Evolutionary conservation across 2,113 vertebrate species (phyloP).

Genomic region (Nansenia antarctica): DNA sequence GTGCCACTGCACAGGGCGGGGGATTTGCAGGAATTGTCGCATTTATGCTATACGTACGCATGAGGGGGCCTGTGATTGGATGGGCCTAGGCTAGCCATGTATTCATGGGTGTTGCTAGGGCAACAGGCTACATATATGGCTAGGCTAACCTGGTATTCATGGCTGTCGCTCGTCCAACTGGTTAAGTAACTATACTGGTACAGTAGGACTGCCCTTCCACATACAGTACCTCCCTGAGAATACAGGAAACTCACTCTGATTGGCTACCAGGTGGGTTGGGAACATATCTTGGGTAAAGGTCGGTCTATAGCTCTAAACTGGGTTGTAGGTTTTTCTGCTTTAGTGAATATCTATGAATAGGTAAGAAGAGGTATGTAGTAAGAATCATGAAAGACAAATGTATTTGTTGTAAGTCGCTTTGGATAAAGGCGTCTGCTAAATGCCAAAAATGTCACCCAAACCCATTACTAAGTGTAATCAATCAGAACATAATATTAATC

Average conservation of each 20-base stretch:
- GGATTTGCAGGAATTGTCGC: too few species aligned
- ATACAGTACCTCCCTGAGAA: neutral
- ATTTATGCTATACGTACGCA: too few species aligned
- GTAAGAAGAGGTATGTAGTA: neutral
- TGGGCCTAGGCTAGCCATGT: too few species aligned
- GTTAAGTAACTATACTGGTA: too few species aligned
- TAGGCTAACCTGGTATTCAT: neutral
- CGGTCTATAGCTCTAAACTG: neutral
- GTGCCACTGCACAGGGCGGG: too few species aligned
- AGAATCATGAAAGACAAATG: neutral
- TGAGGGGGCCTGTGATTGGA: too few species aligned
- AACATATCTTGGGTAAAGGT: neutral
- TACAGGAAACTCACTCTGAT: neutral
- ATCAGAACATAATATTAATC: too few species aligned
- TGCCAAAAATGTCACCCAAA: too few species aligned
- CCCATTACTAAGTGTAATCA: too few species aligned
- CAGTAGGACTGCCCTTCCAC: neutral
- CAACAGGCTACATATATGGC: slow-evolving; percentile 2
- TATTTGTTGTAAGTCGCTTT: too few species aligned
- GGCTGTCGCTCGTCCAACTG: too few species aligned
- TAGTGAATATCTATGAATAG: neutral
- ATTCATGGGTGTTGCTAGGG: neutral
- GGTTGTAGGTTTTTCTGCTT: neutral
- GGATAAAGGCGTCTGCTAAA: too few species aligned
- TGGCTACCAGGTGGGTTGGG: neutral